phyloP scores from a whole-genome alignment of 1,140 invertebrate species.

The Brachionus calyciflorus region DNA sequence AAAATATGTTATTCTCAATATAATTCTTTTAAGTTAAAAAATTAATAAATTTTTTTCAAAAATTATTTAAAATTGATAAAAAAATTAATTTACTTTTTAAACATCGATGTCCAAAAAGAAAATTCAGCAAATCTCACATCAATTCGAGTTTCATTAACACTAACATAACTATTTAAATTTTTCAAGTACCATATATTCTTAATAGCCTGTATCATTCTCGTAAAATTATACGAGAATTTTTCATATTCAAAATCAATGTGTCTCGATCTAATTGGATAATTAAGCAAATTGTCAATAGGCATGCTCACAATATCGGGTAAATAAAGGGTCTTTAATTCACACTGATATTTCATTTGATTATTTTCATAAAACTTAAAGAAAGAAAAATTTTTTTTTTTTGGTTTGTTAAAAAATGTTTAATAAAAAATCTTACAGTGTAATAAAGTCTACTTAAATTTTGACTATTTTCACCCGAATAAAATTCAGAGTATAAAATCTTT shows the following conservation, averaged over 20 bases:
- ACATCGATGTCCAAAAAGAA: slow-evolving; percentile 34
- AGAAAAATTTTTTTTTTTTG: not conserved
- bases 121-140: not conserved
- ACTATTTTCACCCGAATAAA: not conserved
- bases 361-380: not conserved
- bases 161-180: not conserved
- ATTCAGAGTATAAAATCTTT: slow-evolving; percentile 30
- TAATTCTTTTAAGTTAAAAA: slow-evolving; percentile 4
- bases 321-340: not conserved
- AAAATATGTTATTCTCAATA: not conserved
- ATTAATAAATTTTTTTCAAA: not conserved
- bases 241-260: slow-evolving; percentile 33
- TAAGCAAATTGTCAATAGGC: not conserved
- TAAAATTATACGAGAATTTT: slow-evolving; percentile 9
- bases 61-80: not conserved
- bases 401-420: not conserved
- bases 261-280: slow-evolving; percentile 2
- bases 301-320: not conserved
- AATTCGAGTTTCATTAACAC: not conserved
- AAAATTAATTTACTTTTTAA: slow-evolving; percentile 2
- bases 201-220: not conserved
- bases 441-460: slow-evolving; percentile 27
- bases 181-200: not conserved
- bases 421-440: not conserved
- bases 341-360: slow-evolving; percentile 21